phyloP scores from a whole-genome alignment of 2,113 vertebrate genomes.

The Dissostichus mawsoni region DNA sequence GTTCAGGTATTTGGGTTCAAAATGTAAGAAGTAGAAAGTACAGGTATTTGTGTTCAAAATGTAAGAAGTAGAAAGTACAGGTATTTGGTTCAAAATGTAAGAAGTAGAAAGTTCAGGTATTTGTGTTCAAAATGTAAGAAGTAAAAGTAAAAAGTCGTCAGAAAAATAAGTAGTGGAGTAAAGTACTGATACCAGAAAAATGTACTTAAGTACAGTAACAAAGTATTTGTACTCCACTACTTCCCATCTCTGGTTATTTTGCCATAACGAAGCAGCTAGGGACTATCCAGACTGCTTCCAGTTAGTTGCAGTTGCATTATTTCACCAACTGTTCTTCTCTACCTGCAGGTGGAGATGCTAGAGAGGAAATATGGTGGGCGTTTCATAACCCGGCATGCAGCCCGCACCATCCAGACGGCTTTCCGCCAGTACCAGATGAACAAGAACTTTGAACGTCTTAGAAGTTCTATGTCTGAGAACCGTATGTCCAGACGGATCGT shows the following conservation, averaged over 20 bases:
- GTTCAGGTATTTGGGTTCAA: no score
- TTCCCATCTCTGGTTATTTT: background rate
- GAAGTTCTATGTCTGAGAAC: conserved; percentile 99
- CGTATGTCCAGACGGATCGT: conserved; percentile 98
- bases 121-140: no score
- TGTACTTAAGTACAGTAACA: no score
- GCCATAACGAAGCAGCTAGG: background rate
- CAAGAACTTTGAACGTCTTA: conserved; percentile 97
- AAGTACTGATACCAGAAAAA: no score
- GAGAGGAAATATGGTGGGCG: conserved; percentile 99
- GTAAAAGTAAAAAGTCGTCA: no score
- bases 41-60: no score
- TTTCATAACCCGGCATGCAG: conserved; percentile 97
- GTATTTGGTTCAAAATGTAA: no score
- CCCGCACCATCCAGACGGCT: conserved; percentile 97
- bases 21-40: no score
- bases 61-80: no score
- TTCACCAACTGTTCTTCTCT: background rate
- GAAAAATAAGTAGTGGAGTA: no score
- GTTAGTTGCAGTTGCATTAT: background rate
- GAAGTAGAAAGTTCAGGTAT: no score
- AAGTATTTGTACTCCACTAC: no score
- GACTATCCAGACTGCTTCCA: background rate
- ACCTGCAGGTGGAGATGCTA: conserved; percentile 96
- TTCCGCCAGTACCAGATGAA: conserved; percentile 99